Conservation (phyloP, 2,888 invertebrate species). For the Melieria crassipennis region DNA sequence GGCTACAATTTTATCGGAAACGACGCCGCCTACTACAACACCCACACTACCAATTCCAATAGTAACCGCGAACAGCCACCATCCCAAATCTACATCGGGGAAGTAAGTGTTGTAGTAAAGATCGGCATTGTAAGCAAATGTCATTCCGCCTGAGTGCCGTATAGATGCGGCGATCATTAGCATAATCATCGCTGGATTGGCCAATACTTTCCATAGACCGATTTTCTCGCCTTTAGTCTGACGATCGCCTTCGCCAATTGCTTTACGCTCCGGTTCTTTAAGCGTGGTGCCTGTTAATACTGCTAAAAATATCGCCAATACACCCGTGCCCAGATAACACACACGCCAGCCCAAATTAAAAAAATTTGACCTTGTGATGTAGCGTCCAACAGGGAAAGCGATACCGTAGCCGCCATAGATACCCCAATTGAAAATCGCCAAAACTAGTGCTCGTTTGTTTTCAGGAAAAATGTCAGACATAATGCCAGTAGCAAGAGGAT, state of each 20-base stretch:
- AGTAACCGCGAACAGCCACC: conserved; percentile 90
- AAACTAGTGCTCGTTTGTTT: conserved; percentile 84
- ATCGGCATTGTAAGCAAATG: conserved; percentile 91
- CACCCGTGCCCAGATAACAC: conserved; percentile 83
- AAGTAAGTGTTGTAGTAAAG: conserved; percentile 88
- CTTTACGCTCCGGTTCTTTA: conserved; percentile 78
- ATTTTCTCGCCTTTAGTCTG: conserved; percentile 68
- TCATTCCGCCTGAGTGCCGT: conserved; percentile 89
- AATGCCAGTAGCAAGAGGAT: conserved; percentile 86
- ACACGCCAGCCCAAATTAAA: conserved; percentile 85
- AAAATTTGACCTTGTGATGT: conserved; percentile 78
- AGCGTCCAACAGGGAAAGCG: conserved; percentile 90
- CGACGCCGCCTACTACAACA: conserved; percentile 76
- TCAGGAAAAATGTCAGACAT: conserved; percentile 84
- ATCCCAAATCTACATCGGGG: conserved; percentile 88
- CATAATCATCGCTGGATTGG: conserved; percentile 81
- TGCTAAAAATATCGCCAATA: conserved; percentile 78
- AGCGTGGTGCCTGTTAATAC: conserved; percentile 78
- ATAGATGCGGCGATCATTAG: conserved; percentile 88
- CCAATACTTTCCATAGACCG: conserved; percentile 79
- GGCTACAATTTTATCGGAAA: conserved; percentile 87
- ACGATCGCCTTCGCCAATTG: conserved; percentile 74
- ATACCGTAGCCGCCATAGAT: conserved; percentile 94
- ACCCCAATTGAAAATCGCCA: conserved; percentile 96
- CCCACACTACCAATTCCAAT: conserved; percentile 81